phyloP scores from a whole-genome alignment of 92 coral and sea anemone species.

The Muricea muricata region DNA sequence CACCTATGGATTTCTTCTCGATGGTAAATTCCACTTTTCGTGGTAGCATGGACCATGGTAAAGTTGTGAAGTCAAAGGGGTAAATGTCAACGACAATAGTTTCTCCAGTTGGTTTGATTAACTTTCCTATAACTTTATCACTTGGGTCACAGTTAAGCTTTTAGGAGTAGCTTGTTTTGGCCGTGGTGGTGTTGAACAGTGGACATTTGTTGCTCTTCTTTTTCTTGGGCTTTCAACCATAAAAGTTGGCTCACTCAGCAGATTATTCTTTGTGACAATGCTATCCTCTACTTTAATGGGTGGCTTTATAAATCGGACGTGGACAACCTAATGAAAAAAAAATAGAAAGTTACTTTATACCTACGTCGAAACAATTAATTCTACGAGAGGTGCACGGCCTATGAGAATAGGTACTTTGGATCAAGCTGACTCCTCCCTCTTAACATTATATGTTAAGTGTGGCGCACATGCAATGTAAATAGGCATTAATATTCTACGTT shows the following conservation, averaged over 20 bases:
- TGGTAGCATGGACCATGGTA: slow-evolving; percentile 8
- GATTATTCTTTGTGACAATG: background rate
- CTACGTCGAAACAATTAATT: too few species aligned
- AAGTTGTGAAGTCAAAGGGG: slow-evolving; percentile 8
- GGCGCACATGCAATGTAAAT: too few species aligned
- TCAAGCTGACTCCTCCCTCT: too few species aligned
- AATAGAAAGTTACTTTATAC: too few species aligned
- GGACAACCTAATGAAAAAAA: too few species aligned
- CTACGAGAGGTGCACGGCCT: too few species aligned
- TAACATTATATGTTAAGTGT: too few species aligned
- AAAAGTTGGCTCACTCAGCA: background rate
- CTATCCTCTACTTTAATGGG: background rate
- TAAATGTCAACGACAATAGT: background rate
- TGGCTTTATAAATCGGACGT: slow-evolving; percentile 9
- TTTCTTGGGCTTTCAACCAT: slow-evolving; percentile 3
- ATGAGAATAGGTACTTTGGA: too few species aligned
- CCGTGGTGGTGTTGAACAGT: background rate
- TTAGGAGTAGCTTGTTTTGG: background rate
- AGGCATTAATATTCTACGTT: too few species aligned
- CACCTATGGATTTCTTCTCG: background rate
- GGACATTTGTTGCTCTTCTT: background rate
- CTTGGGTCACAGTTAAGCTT: slow-evolving; percentile 17
- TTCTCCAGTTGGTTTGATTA: slow-evolving; percentile 2
- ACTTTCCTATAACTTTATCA: slow-evolving; percentile 12
- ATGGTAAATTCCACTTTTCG: slow-evolving; percentile 5